Conservation (phyloP, 2,888 invertebrate genomes). For the Slavum lentiscoides region DNA sequence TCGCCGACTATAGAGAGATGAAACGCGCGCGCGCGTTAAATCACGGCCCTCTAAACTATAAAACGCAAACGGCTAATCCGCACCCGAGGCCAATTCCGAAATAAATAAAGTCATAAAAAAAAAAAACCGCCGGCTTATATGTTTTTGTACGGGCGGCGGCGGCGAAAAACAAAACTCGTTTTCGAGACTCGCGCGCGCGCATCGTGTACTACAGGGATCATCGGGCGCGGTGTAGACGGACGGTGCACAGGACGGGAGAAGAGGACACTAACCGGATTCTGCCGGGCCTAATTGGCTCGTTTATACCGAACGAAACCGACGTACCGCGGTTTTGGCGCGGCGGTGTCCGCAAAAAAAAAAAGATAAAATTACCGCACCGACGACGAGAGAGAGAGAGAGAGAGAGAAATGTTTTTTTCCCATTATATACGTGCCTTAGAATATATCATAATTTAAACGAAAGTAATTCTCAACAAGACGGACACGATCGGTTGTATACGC, state of each 20-base stretch:
- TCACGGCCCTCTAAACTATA: slow-evolving; percentile 30
- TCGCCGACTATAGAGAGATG: slow-evolving; percentile 25
- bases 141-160: slow-evolving; percentile 1
- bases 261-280: slow-evolving; percentile 41
- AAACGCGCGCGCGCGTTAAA: slow-evolving; percentile 44
- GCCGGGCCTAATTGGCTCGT: slow-evolving; percentile 48
- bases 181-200: not conserved
- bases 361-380: slow-evolving; percentile 24
- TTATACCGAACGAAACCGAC: slow-evolving; percentile 47
- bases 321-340: not conserved
- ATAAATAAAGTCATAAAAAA: slow-evolving; percentile 54
- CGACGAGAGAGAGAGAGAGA: not conserved
- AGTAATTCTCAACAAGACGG: too few relatives aligned
- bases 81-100: slow-evolving; percentile 53
- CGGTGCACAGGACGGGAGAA: slow-evolving; percentile 9
- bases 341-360: not conserved
- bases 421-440: too few relatives aligned
- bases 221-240: not conserved
- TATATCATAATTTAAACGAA: too few relatives aligned
- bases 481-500: too few relatives aligned
- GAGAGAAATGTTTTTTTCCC: not conserved
- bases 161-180: slow-evolving; percentile 40
- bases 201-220: not conserved
- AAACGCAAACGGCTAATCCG: slow-evolving; percentile 52
- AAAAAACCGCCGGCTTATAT: not conserved